Base-by-base conservation (phyloP, 2,113 vertebrate genomes). In the Poecilia latipinna region DNA sequence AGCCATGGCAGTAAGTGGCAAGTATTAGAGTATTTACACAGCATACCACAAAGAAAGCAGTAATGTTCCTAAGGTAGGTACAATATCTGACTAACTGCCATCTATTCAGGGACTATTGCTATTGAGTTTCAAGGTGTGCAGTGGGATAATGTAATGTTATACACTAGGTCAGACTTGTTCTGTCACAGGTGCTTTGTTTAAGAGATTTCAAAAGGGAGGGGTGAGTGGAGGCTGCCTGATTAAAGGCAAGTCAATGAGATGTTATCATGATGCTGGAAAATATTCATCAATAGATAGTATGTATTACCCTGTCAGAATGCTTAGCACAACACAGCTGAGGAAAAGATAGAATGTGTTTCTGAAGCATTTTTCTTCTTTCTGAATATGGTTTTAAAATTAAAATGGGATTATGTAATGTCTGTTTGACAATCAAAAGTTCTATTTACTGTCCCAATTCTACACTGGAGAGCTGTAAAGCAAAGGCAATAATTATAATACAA, bases 1-100 rank as follows among this genome's bases (percentile, higher is more conserved):
- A 73, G 65, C 32, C 22, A 35, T 24, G 81, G 83, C 85, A 82
- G 82, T 89, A 90, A 89, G 89, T 90, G 90, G 85, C 78, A 68
- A 68, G 80, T 82, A 89, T 89, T 83, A 88, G 84, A 91, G 91
- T 88, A 91, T 88, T 93, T 93, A 92, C 91, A 92, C 75, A 89
- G 86, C 69, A 61, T n/a, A 78, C 77, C 86, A 89, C 86, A 93
- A 92, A 82, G 61, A 89, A 70, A 82, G 86, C 80, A 84, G 80
- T 86, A 73, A 80, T 89, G 88, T 90, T 84, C 84, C 64, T 82
- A 82, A 74, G 82, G 75, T 86, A 57, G 82, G 88, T 89, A 82
- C 82, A 82, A 89, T 91, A 86, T 89, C 70, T 68, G 66, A 80
- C 83, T 85, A 82, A 62, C 87, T 80, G 69, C 75, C 65, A 64